phyloP scores from a whole-genome alignment of 2,797 vertebrate species.

The Crenichthys baileyi region DNA sequence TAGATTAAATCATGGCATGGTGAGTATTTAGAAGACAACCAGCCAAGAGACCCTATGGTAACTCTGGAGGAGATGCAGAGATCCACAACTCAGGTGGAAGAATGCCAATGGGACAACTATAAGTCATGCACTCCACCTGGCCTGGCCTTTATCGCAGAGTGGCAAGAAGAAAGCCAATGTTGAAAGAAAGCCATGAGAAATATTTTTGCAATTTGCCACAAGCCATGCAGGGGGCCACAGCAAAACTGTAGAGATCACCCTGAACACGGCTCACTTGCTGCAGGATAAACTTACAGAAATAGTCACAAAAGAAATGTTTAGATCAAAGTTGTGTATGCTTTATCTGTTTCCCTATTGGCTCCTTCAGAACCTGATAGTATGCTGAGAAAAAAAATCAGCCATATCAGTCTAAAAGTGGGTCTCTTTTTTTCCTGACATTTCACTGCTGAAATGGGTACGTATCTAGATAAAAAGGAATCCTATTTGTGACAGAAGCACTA shows the following conservation, averaged over 20 bases:
- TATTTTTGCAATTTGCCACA: no score
- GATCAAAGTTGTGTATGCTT: no score
- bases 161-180: not conserved
- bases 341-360: no score
- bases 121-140: not conserved
- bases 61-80: not conserved
- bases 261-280: no score
- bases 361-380: no score
- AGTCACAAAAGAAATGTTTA: no score
- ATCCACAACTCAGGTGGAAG: not conserved
- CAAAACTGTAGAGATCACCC: no score
- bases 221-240: no score
- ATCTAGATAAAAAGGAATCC: conserved; percentile 25
- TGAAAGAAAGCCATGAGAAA: no score
- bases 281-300: no score
- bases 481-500: conserved; percentile 51
- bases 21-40: not conserved
- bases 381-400: no score
- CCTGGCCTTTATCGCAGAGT: not conserved
- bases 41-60: not conserved
- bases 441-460: conserved; percentile 26
- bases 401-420: conserved; percentile 1
- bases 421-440: conserved; percentile 17
- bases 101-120: not conserved
- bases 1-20: not conserved